Base-by-base conservation (phyloP, 1,140 invertebrate genomes). In the Dreissena rostriformis region DNA sequence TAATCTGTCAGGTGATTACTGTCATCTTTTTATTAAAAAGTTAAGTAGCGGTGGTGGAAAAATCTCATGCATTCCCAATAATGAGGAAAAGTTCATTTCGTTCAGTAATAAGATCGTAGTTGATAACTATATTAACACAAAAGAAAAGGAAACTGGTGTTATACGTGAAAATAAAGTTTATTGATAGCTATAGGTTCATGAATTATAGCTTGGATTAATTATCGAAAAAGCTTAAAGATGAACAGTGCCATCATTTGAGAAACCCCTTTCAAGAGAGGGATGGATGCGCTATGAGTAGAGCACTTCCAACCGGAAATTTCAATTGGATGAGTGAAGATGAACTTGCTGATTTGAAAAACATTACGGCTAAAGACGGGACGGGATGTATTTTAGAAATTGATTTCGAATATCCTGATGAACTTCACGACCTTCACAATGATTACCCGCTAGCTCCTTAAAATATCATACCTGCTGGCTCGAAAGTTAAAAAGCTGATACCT, bases 391-490 rank as follows among this genome's bases (percentile, higher is more conserved):
- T 75, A 14, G 81, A 83, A 51, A 72, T 83, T 80, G 15, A 92
- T 24, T n/a, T 83, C 19, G 73, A 76, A n/a, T 76, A 76, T 19
- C 81, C 72, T 5, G 11, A 76, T 17, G 5, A 92, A 39, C 65
- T 95, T n/a, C 95, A 95, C 90, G 90, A 95, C 51, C 17, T 24
- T 7, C 94, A 95, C 90, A 93, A 91, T 83, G 93, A 94, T 85
- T 94, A 95, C 65, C 95, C 94, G 51, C 93, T 94, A 78, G 93
- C 92, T 82, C 88, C 93, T 10, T 92, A 94, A 87, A 28, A 80
- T 15, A 53, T 86, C 1, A 19, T 19, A 2, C 57, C 22, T 12
- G 22, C 4, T 2, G n/a, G 24, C 17, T 71, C 65, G 0, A 71
- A 84, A 70, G 66, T 78, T 52, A 66, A 77, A 17, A 88, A 88